Conservation (phyloP, 30 jellyfish, hydroid and myxozoan genomes). For the Cassiopea xamachana region DNA sequence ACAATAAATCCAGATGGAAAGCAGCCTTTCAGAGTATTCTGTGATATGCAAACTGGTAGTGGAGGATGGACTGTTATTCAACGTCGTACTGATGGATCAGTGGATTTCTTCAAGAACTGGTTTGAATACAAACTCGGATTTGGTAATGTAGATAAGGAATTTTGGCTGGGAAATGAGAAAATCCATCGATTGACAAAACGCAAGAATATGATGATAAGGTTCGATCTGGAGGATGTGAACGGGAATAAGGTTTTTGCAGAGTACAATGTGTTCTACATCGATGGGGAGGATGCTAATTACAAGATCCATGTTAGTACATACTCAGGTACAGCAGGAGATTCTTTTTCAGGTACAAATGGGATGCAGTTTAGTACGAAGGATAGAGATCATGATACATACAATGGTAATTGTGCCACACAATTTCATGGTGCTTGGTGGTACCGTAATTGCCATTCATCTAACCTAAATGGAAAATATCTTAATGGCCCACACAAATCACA, state of each 20-base stretch:
- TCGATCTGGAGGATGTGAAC: slow-evolving; percentile 41
- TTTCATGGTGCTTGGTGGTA: slow-evolving; percentile 64
- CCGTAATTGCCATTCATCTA: slow-evolving; percentile 23
- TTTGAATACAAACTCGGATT: slow-evolving; percentile 29
- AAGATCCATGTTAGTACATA: slow-evolving; percentile 12
- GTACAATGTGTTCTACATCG: slow-evolving; percentile 22
- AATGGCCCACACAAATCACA: slow-evolving; percentile 33
- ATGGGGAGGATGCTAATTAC: slow-evolving; percentile 4
- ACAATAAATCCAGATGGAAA: slow-evolving; percentile 38
- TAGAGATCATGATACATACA: slow-evolving; percentile 26
- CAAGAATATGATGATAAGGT: slow-evolving; percentile 22
- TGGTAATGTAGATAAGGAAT: slow-evolving; percentile 26
- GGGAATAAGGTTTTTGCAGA: slow-evolving; percentile 16
- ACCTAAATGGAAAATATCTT: slow-evolving; percentile 46
- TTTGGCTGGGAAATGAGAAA: slow-evolving; percentile 54
- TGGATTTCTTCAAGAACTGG: slow-evolving; percentile 45
- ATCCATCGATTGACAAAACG: slow-evolving; percentile 40
- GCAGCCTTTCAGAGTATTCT: slow-evolving; percentile 6
- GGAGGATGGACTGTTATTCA: slow-evolving; percentile 70
- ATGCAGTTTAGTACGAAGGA: slow-evolving; percentile 34
- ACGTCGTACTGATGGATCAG: slow-evolving; percentile 49
- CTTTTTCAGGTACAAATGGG: slow-evolving; percentile 19
- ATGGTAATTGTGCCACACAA: slow-evolving; percentile 15
- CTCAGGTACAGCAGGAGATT: slow-evolving; percentile 58
- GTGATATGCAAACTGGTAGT: slow-evolving; percentile 44